phyloP scores from a whole-genome alignment of 2,888 invertebrate species.

The Drosophila rubida region DNA sequence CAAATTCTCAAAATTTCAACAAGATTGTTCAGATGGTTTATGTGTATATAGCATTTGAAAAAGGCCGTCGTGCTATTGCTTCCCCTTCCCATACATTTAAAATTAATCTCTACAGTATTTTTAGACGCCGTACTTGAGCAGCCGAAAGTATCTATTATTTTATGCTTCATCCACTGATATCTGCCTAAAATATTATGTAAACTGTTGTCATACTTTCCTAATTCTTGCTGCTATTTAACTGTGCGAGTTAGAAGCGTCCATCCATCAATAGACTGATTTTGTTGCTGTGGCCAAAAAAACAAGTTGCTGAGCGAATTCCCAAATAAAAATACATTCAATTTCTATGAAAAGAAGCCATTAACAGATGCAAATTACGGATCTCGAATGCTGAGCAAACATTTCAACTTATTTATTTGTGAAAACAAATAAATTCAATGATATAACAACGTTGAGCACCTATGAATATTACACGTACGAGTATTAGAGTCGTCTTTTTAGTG shows the following conservation, averaged over 20 bases:
- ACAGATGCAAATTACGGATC: neutral
- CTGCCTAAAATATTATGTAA: neutral
- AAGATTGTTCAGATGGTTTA: neutral
- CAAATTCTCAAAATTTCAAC: neutral
- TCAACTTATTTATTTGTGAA: neutral
- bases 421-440: conserved; percentile 1
- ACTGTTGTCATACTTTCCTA: neutral
- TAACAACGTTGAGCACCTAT: neutral
- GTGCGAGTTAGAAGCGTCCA: neutral
- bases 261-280: neutral
- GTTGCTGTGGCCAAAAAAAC: neutral
- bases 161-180: neutral
- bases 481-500: neutral
- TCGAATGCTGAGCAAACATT: neutral
- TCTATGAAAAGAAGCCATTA: neutral
- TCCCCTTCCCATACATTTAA: neutral
- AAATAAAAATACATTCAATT: neutral
- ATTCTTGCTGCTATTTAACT: neutral
- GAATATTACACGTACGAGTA: neutral
- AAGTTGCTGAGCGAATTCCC: neutral
- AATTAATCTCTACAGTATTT: neutral
- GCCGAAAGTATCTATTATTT: neutral
- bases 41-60: neutral
- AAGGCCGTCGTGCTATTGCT: neutral
- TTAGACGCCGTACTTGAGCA: neutral